Conservation (phyloP, 2,113 vertebrate genomes). For the Cyanocitta stelleri region DNA sequence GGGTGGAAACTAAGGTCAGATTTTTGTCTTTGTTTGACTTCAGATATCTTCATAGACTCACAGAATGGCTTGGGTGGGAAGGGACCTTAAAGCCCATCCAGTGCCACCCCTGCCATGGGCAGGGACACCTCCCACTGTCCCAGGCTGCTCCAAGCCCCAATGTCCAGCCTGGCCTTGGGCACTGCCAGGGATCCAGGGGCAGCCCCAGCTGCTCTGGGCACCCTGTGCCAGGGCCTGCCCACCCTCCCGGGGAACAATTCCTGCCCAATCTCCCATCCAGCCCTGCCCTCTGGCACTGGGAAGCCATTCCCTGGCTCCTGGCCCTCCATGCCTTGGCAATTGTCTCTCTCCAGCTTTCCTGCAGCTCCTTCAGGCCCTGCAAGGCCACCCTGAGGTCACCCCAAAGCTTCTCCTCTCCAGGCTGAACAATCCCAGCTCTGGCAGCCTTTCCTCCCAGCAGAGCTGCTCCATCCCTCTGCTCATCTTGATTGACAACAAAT, state of each 20-base stretch:
- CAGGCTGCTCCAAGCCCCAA: background rate
- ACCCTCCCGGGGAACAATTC: background rate
- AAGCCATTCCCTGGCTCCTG: background rate
- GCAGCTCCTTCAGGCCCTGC: too few relatives aligned
- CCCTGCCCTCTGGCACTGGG: background rate
- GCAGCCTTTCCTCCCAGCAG: background rate
- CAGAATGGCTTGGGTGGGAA: fast-evolving
- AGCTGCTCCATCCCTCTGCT: background rate
- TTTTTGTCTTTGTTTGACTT: background rate
- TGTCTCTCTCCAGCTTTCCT: background rate
- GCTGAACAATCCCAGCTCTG: background rate
- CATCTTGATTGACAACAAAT: background rate
- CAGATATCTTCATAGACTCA: background rate
- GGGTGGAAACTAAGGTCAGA: background rate
- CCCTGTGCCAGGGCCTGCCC: background rate
- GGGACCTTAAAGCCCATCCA: fast-evolving
- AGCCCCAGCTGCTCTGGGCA: background rate
- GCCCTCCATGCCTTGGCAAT: background rate
- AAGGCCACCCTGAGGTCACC: background rate
- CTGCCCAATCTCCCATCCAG: background rate
- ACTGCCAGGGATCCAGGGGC: background rate
- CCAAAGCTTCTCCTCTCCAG: background rate
- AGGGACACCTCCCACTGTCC: background rate
- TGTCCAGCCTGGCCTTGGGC: background rate
- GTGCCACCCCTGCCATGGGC: background rate